Evolutionary conservation across 2,113 vertebrate species (phyloP).

Genomic region (Geococcyx californianus): DNA sequence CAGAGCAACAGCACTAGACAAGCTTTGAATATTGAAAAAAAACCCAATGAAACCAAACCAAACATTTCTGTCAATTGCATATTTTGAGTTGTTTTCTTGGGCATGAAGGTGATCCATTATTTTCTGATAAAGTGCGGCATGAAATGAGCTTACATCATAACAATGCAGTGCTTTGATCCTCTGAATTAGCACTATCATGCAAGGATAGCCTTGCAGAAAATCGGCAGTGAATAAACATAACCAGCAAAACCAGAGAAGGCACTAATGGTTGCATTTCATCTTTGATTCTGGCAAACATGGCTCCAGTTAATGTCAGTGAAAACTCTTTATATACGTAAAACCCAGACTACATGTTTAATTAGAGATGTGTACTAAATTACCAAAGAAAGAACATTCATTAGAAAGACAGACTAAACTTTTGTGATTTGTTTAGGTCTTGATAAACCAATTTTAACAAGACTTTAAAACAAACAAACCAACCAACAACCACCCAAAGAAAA

Average conservation of each 20-base stretch:
- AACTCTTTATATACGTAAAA: not conserved
- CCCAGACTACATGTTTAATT: not conserved
- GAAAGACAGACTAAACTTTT: not conserved
- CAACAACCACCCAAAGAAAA: not conserved
- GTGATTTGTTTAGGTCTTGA: not conserved
- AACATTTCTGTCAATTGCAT: too few relatives aligned
- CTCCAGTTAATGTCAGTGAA: not conserved
- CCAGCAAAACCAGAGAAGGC: not conserved
- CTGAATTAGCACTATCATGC: not conserved
- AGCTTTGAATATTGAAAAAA: not conserved
- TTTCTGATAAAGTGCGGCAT: too few relatives aligned
- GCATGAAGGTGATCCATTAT: too few relatives aligned
- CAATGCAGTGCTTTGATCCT: not conserved
- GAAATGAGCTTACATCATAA: too few relatives aligned
- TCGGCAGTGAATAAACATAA: not conserved
- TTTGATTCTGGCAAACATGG: not conserved
- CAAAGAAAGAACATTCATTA: not conserved
- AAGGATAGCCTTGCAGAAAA: not conserved
- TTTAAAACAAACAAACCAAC: not conserved
- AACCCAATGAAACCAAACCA: too few relatives aligned
- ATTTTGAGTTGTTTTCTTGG: too few relatives aligned
- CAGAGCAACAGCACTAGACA: not conserved
- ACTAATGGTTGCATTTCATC: not conserved
- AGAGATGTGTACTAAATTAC: not conserved
- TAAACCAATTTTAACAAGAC: not conserved